Evolutionary conservation across 2,113 vertebrate species (phyloP).

Genomic region (Ptychochromis oligacanthus): DNA sequence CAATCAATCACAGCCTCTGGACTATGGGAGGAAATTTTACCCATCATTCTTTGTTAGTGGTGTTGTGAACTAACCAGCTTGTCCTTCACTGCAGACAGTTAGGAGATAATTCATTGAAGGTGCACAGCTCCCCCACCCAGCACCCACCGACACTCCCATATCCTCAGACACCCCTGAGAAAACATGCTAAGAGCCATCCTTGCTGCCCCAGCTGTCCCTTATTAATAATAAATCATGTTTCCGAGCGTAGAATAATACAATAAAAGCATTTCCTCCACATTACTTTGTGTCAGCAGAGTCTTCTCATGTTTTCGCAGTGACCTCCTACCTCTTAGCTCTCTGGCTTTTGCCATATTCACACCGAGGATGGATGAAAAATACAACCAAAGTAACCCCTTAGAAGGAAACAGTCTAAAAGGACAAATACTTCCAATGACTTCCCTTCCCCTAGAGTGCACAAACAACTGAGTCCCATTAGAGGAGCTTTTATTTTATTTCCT

Average conservation of each 20-base stretch:
- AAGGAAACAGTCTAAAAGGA: constrained; percentile 2
- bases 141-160: background rate
- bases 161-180: constrained; percentile 23
- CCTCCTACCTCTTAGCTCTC: background rate
- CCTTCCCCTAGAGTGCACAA: background rate
- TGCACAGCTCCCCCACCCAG: background rate
- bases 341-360: background rate
- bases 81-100: constrained; percentile 10
- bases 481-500: constrained; percentile 14
- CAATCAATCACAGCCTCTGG: background rate
- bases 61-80: background rate
- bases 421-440: background rate
- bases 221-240: constrained; percentile 71
- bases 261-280: constrained; percentile 47
- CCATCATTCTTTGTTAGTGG: background rate
- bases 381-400: background rate
- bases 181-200: constrained; percentile 38
- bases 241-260: constrained; percentile 20
- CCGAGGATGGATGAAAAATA: background rate
- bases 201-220: constrained; percentile 45
- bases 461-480: background rate
- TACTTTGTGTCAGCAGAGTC: constrained; percentile 24
- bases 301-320: constrained; percentile 27
- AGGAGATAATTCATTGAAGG: constrained; percentile 18
- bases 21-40: background rate